phyloP scores from a whole-genome alignment of 1,140 invertebrate genomes.

The Caenorhabditis latens region DNA sequence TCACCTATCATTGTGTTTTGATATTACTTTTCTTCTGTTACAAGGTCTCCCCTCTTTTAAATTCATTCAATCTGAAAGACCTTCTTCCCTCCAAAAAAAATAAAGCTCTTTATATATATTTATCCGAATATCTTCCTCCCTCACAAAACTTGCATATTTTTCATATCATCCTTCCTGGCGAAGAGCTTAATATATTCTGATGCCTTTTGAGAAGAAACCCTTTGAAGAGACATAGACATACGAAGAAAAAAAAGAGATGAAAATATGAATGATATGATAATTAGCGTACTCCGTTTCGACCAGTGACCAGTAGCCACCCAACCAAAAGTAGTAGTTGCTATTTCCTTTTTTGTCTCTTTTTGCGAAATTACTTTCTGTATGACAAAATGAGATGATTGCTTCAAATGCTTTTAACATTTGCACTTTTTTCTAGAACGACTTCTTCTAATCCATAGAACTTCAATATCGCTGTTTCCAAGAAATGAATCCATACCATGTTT shows the following conservation, averaged over 20 bases:
- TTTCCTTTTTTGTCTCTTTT: too few relatives aligned
- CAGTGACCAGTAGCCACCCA: not conserved
- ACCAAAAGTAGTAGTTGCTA: not conserved
- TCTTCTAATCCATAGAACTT: not conserved
- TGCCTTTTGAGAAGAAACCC: not conserved
- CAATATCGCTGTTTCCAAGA: too few relatives aligned
- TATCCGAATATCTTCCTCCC: not conserved
- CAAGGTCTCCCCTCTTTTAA: not conserved
- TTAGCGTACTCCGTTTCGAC: not conserved
- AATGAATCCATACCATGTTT: too few relatives aligned
- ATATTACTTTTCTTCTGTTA: not conserved
- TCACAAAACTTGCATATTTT: not conserved
- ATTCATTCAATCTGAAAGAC: too few relatives aligned
- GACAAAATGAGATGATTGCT: not conserved
- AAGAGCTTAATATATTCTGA: conserved; percentile 39
- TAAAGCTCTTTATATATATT: not conserved
- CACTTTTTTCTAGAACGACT: too few relatives aligned
- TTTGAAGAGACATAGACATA: not conserved
- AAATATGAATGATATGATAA: conserved; percentile 9
- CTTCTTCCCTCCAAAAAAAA: not conserved
- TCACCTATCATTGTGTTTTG: not conserved
- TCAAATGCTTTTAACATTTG: too few relatives aligned
- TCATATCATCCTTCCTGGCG: not conserved
- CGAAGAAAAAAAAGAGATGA: not conserved
- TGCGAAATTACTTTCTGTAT: too few relatives aligned